A percentile compares a stretch with the other conserved stretches of the same genome.
These are phyloP conservation scores for Seriola quinqueradiata DNA, from an alignment of 2,113 vertebrate species.

Conservation along the genomic window DNA sequence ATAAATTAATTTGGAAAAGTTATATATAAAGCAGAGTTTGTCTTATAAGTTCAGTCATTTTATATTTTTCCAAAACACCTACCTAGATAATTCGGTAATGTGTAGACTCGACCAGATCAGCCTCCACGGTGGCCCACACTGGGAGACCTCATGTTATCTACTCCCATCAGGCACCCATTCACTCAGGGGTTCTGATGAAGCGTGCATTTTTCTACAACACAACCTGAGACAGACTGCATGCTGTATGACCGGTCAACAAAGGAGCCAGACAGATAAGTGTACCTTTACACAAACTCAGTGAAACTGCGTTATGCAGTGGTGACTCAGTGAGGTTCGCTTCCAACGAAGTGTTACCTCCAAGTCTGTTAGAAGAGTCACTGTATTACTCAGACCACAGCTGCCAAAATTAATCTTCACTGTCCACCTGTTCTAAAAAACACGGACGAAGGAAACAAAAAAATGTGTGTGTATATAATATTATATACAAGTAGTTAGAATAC, in stretches of 20 bases:
- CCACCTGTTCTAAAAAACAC: background rate
- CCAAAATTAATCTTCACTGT: constrained; percentile 23
- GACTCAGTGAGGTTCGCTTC: constrained; percentile 44
- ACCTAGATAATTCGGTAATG: too few species aligned
- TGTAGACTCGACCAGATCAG: background rate
- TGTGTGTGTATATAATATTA: too few species aligned
- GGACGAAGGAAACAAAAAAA: background rate
- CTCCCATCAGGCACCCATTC: constrained; percentile 21
- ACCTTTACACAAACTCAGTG: constrained; percentile 23
- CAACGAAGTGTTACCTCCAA: background rate
- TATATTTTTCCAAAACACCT: too few species aligned
- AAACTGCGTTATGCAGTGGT: constrained; percentile 31
- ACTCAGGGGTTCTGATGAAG: constrained; percentile 23
- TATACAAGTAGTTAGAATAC: background rate
- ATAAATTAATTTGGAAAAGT: too few species aligned
- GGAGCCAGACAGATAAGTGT: constrained; percentile 45
- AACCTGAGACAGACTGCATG: constrained; percentile 25
- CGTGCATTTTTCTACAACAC: background rate
- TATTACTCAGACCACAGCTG: constrained; percentile 61
- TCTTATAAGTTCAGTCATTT: too few species aligned
- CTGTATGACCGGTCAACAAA: constrained; percentile 38
- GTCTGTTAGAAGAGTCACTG: background rate
- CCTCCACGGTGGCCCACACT: constrained; percentile 9
- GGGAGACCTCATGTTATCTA: constrained; percentile 23
- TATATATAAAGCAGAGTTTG: too few species aligned